Percentiles rank a stretch among this genome's conserved stretches.
These are phyloP conservation scores for Mechanitis messenoides DNA, from an alignment of 2,888 invertebrate genomes.

Conservation along the genomic window DNA sequence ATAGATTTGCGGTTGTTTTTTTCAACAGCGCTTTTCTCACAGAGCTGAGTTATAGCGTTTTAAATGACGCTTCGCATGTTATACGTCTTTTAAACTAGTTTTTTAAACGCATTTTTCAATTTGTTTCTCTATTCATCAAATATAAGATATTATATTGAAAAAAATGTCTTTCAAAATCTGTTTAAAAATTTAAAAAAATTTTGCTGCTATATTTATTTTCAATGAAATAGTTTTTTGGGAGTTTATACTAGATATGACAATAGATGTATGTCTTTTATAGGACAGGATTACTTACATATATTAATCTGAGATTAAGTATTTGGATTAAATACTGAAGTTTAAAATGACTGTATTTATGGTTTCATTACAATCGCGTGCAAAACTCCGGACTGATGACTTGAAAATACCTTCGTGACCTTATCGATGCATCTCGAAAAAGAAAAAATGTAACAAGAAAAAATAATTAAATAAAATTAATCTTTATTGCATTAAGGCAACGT, in stretches of 20 bases:
- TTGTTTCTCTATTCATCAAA: constrained; percentile 34
- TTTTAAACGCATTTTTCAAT: constrained; percentile 41
- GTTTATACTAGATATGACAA: no score
- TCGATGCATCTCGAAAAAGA: constrained; percentile 20
- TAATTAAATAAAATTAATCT: constrained; percentile 11
- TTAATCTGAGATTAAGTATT: no score
- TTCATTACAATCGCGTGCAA: constrained; percentile 21
- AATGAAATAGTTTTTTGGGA: no score
- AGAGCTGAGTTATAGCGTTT: constrained; percentile 55
- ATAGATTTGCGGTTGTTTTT: constrained; percentile 58
- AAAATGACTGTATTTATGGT: constrained; percentile 5
- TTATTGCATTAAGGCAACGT: constrained; percentile 17
- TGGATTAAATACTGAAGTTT: no score
- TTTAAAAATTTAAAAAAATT: no score
- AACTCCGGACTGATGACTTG: constrained; percentile 29
- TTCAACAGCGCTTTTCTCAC: constrained; percentile 50
- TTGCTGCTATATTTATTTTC: no score
- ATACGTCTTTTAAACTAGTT: constrained; percentile 31
- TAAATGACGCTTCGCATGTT: constrained; percentile 39
- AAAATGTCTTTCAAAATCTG: no score
- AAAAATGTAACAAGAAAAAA: not conserved
- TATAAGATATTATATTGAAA: not conserved
- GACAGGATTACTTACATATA: no score
- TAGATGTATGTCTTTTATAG: no score
- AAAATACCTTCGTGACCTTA: constrained; percentile 16